phyloP scores from a whole-genome alignment of 2,888 invertebrate species.

The Cenopis cana region DNA sequence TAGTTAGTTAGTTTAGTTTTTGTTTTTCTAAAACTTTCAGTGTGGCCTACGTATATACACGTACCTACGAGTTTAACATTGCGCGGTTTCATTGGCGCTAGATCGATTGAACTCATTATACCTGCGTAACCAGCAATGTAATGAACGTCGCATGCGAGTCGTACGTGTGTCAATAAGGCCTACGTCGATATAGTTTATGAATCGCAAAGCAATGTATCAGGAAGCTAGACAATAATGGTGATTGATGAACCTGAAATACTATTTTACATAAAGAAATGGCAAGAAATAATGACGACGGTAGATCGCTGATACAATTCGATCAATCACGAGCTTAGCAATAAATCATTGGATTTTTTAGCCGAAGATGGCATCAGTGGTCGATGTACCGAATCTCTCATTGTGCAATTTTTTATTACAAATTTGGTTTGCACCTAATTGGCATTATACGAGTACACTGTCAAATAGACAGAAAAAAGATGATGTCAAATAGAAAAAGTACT shows the following conservation, averaged over 20 bases:
- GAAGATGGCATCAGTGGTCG: conserved; percentile 27
- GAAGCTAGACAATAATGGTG: conserved; percentile 51
- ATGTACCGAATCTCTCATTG: conserved; percentile 7
- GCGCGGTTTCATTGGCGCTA: too few species aligned
- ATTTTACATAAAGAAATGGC: conserved; percentile 47
- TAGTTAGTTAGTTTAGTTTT: too few species aligned
- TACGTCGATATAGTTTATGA: background rate
- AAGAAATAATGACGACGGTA: conserved; percentile 45
- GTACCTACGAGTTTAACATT: too few species aligned
- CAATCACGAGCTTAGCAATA: conserved; percentile 41
- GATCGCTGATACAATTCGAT: conserved; percentile 55
- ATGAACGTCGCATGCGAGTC: background rate
- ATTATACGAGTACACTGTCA: background rate
- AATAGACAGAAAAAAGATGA: too few species aligned
- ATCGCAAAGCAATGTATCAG: background rate
- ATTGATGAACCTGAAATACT: conserved; percentile 55
- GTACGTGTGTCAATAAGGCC: too few species aligned
- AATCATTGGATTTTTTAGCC: conserved; percentile 18
- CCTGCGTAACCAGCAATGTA: too few species aligned
- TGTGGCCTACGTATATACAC: too few species aligned
- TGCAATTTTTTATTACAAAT: background rate
- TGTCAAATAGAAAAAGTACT: too few species aligned
- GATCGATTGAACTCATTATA: too few species aligned
- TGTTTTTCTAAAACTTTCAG: too few species aligned
- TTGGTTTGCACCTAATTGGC: background rate